Conservation (phyloP, 2,113 vertebrate genomes). For the Oreotrochilus melanogaster region DNA sequence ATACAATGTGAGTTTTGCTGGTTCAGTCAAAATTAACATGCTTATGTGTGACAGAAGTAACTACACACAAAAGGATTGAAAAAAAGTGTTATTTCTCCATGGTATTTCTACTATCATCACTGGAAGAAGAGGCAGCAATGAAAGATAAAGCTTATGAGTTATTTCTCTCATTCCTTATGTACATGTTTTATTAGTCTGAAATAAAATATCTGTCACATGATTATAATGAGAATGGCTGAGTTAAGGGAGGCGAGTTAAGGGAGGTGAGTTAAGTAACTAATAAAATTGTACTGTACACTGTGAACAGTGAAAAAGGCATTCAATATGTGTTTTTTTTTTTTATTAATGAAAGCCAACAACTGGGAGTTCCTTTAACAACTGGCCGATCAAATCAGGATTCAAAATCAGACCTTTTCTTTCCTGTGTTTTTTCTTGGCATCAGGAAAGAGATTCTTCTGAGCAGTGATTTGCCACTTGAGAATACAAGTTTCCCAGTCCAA, state of each 20-base stretch:
- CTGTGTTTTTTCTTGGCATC: neutral
- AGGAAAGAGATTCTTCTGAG: constrained; percentile 42
- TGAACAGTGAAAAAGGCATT: neutral
- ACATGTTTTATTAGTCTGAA: neutral
- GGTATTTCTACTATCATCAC: neutral
- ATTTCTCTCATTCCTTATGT: neutral
- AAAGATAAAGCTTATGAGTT: neutral
- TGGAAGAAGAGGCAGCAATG: constrained; percentile 3
- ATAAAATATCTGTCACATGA: neutral
- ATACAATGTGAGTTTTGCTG: neutral
- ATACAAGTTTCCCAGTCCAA: neutral
- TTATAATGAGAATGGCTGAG: neutral
- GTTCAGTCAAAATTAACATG: constrained; percentile 9
- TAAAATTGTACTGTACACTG: constrained; percentile 20
- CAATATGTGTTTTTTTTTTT: neutral
- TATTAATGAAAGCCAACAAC: constrained; percentile 49
- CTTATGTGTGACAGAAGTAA: neutral
- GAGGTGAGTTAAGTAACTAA: neutral
- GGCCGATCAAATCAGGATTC: neutral
- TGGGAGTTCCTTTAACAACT: constrained; percentile 38
- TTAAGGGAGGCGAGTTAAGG: neutral
- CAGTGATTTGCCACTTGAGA: constrained; percentile 24
- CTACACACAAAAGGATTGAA: neutral
- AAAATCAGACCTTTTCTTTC: neutral
- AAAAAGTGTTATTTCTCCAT: neutral